phyloP scores from a whole-genome alignment of 2,113 vertebrate species.

The Alectura lathami region DNA sequence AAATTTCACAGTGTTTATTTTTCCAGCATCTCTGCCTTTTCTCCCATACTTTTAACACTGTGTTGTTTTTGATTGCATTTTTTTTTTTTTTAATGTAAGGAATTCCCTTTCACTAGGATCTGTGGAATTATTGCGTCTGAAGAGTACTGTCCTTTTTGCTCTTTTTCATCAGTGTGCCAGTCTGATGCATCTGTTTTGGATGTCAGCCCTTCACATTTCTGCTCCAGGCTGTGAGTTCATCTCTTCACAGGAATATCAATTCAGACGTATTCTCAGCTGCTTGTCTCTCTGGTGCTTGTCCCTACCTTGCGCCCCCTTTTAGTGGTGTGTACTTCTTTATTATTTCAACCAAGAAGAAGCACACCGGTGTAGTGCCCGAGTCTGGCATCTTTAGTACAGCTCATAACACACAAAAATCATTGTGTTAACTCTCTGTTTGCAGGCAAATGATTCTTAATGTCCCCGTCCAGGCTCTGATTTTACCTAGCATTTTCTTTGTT shows the following conservation, averaged over 20 bases:
- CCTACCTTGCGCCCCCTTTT: background rate
- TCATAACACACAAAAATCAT: background rate
- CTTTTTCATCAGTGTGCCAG: background rate
- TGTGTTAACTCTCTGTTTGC: background rate
- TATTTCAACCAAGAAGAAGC: background rate
- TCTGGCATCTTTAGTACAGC: background rate
- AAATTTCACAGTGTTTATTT: background rate
- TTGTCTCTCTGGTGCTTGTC: background rate
- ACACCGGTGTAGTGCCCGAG: fast-evolving
- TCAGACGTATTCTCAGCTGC: background rate
- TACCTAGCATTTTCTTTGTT: background rate
- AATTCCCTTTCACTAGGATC: background rate
- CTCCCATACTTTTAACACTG: no score
- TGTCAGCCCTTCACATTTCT: background rate
- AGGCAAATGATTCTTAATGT: background rate
- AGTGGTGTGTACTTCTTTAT: background rate
- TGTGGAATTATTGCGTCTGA: background rate
- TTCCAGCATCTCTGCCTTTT: background rate
- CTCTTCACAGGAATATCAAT: background rate
- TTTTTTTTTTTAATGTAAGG: background rate
- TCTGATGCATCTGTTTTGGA: background rate
- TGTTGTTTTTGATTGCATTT: background rate
- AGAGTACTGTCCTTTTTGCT: background rate
- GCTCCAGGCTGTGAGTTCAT: background rate
- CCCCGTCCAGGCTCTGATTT: background rate